Percentiles rank a stretch among this genome's conserved stretches.
Evolutionary conservation across 2,888 invertebrate genomes (phyloP).

Genomic region (Pammene fasciana): DNA sequence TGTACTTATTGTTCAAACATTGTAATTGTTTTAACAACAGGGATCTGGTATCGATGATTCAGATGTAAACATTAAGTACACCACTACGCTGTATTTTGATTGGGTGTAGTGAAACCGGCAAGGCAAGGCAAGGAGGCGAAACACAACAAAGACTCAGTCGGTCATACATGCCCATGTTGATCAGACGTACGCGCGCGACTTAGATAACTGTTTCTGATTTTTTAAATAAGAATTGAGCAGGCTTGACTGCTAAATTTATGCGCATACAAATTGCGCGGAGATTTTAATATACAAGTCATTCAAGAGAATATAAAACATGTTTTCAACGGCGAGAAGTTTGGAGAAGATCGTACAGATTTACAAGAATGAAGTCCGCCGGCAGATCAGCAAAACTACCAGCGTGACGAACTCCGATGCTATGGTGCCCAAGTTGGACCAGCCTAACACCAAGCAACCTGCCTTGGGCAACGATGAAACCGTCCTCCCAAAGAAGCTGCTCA

Average conservation of each 20-base stretch:
- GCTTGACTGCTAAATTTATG: constrained; percentile 10
- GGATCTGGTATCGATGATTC: constrained; percentile 59
- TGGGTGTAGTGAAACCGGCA: constrained; percentile 60
- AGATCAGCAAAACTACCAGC: constrained; percentile 85
- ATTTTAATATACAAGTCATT: background rate
- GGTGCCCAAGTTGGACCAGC: constrained; percentile 76
- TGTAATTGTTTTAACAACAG: constrained; percentile 15
- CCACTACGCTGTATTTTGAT: constrained; percentile 63
- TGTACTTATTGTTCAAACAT: constrained; percentile 1
- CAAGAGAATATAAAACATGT: constrained; percentile 56
- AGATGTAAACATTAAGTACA: constrained; percentile 74
- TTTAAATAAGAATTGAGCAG: constrained; percentile 10
- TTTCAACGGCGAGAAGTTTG: constrained; percentile 70
- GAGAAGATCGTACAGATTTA: constrained; percentile 71
- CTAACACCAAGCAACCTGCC: constrained; percentile 59
- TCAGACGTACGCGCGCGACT: constrained; percentile 53
- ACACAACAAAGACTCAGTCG: constrained; percentile 81
- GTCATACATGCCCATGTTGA: constrained; percentile 61
- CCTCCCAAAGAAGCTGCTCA: constrained; percentile 75
- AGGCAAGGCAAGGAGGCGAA: constrained; percentile 59
- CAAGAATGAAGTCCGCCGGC: constrained; percentile 75
- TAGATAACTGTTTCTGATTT: constrained; percentile 12
- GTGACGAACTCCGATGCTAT: constrained; percentile 85
- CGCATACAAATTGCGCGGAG: constrained; percentile 7
- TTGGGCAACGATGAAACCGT: constrained; percentile 68